These are phyloP conservation scores for Selene dorsalis DNA, from an alignment of 2,797 vertebrate species.

Conservation along the genomic window DNA sequence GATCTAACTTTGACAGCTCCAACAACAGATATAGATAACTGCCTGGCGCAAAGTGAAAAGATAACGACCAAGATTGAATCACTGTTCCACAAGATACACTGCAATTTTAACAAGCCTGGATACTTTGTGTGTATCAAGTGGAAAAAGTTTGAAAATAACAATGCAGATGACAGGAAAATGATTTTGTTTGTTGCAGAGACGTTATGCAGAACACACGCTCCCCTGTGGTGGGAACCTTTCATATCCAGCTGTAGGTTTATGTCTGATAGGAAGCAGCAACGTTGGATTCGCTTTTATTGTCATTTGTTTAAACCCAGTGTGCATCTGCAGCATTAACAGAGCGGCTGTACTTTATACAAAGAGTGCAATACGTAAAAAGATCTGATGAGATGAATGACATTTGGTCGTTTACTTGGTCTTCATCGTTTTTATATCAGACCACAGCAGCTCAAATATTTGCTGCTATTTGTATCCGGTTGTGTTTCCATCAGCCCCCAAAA, in stretches of 20 bases:
- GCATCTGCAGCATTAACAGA: conserved; percentile 2
- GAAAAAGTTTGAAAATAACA: conserved; percentile 50
- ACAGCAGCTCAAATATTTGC: too few species aligned
- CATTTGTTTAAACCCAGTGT: conserved; percentile 12
- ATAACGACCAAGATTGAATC: conserved; percentile 50
- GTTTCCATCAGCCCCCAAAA: background rate
- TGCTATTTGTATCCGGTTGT: too few species aligned
- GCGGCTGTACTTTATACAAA: background rate
- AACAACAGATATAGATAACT: conserved; percentile 47
- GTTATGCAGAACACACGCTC: conserved; percentile 3
- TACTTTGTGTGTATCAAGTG: conserved; percentile 35
- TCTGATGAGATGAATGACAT: background rate
- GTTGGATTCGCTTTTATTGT: background rate
- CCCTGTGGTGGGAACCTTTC: conserved; percentile 16
- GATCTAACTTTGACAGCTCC: conserved; percentile 47
- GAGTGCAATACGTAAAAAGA: background rate
- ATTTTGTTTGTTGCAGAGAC: conserved; percentile 40
- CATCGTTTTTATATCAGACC: background rate
- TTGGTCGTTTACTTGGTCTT: background rate
- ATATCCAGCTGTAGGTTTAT: background rate
- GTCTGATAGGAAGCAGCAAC: conserved; percentile 13
- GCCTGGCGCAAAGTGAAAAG: conserved; percentile 37
- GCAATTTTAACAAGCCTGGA: conserved; percentile 48
- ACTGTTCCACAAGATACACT: conserved; percentile 11
- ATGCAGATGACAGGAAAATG: conserved; percentile 53